Conservation (phyloP, 2,797 vertebrate species). For the Novumbra hubbsi region DNA sequence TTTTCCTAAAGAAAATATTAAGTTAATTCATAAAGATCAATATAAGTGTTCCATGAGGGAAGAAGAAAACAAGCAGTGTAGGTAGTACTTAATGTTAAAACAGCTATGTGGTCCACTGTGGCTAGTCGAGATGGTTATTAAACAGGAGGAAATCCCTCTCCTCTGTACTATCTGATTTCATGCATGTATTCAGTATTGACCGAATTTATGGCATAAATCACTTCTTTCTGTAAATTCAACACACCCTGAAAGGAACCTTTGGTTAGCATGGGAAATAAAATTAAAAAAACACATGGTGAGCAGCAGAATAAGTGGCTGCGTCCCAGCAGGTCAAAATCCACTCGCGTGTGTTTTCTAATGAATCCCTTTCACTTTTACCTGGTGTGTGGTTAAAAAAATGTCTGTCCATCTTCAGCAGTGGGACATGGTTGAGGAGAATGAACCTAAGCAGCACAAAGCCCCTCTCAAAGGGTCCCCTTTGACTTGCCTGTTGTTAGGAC, state of each 20-base stretch:
- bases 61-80: conserved; percentile 23
- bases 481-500: conserved; percentile 78
- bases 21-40: conserved; percentile 23
- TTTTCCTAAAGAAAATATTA: conserved; percentile 24
- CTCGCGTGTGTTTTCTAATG: conserved; percentile 49
- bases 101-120: conserved; percentile 36
- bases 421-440: conserved; percentile 75
- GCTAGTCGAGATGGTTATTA: conserved; percentile 52
- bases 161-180: conserved; percentile 44
- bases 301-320: conserved; percentile 36
- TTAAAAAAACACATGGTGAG: conserved; percentile 37
- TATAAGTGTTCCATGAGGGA: conserved; percentile 13
- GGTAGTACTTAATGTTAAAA: conserved; percentile 43
- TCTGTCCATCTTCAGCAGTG: conserved; percentile 64
- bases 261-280: conserved; percentile 41
- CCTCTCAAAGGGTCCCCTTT: conserved; percentile 70
- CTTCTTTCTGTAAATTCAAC: conserved; percentile 56
- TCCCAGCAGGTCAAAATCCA: conserved; percentile 40
- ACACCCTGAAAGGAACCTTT: conserved; percentile 42
- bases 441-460: conserved; percentile 78
- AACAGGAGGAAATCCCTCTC: conserved; percentile 54
- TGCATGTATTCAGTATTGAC: conserved; percentile 63
- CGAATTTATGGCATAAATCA: conserved; percentile 57
- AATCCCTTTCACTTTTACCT: conserved; percentile 63
- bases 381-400: conserved; percentile 55